A percentile compares a stretch with the other conserved stretches of the same genome.
Conservation (phyloP, 2,797 vertebrate genomes). For the Myotis planiceps region DNA sequence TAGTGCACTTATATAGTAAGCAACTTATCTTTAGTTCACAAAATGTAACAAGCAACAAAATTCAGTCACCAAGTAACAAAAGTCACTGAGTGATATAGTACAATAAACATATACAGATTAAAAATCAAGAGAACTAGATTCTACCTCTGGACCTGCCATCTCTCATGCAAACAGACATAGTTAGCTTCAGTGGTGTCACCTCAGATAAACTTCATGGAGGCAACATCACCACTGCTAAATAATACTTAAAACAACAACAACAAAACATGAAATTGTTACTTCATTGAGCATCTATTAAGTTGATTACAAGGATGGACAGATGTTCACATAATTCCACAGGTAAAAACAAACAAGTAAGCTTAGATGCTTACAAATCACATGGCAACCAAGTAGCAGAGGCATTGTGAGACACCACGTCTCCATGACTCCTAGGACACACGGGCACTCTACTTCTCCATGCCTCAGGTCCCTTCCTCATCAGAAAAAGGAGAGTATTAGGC, state of each 20-base stretch:
- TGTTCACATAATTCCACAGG: not conserved
- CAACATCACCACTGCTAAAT: not conserved
- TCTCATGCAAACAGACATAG: not conserved
- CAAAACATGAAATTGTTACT: not conserved
- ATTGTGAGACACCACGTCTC: not conserved
- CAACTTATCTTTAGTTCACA: not conserved
- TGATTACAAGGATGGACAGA: not conserved
- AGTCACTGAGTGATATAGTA: not conserved
- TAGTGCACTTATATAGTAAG: not conserved
- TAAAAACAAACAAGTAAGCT: not conserved
- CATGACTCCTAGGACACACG: rapidly evolving
- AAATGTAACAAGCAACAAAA: not conserved
- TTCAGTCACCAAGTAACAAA: not conserved
- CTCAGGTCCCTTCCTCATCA: not conserved
- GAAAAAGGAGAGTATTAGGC: not conserved
- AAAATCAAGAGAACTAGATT: not conserved
- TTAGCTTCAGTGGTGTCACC: not conserved
- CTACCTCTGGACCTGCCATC: not conserved
- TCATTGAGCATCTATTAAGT: not conserved
- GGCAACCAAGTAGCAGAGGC: not conserved
- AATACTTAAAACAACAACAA: not conserved
- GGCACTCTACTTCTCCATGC: not conserved
- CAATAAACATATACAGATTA: not conserved
- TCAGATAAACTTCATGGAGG: not conserved
- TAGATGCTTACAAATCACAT: not conserved